Evolutionary conservation across 2,797 vertebrate species (phyloP).

Genomic region (Mastacembelus armatus): DNA sequence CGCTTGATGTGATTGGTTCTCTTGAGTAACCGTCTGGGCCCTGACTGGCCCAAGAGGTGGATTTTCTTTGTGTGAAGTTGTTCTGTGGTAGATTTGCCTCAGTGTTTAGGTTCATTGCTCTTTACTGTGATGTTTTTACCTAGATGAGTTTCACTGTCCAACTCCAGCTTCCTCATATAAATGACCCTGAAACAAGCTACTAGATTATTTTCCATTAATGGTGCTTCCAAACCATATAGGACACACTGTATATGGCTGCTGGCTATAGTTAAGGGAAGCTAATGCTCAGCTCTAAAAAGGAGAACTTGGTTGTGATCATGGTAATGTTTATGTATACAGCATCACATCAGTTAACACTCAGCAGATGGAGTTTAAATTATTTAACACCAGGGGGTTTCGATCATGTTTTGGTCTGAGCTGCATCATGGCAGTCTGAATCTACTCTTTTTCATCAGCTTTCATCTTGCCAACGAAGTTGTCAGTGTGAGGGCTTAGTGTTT

Average conservation of each 20-base stretch:
- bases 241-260: background rate
- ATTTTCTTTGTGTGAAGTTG: too few species aligned
- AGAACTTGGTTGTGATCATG: background rate
- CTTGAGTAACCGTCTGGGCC: too few species aligned
- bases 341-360: background rate
- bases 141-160: background rate
- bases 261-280: background rate
- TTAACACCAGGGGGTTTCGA: slow-evolving; percentile 27
- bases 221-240: background rate
- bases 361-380: slow-evolving; percentile 58
- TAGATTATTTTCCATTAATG: background rate
- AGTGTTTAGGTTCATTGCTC: too few species aligned
- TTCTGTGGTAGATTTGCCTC: too few species aligned
- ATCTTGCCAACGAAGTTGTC: too few species aligned
- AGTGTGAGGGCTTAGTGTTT: slow-evolving; percentile 17
- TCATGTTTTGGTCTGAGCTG: slow-evolving; percentile 13
- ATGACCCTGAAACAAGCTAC: background rate
- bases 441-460: slow-evolving; percentile 41
- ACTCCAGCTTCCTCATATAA: background rate
- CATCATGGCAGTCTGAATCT: slow-evolving; percentile 23
- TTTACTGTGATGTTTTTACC: too few species aligned
- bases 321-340: slow-evolving; percentile 33
- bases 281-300: background rate
- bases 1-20: too few species aligned
- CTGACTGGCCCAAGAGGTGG: too few species aligned